Percentiles rank a stretch among this genome's conserved stretches.
These are phyloP conservation scores for Loxodonta africana DNA, from an alignment of 2,113 vertebrate genomes.

Conservation along the genomic window DNA sequence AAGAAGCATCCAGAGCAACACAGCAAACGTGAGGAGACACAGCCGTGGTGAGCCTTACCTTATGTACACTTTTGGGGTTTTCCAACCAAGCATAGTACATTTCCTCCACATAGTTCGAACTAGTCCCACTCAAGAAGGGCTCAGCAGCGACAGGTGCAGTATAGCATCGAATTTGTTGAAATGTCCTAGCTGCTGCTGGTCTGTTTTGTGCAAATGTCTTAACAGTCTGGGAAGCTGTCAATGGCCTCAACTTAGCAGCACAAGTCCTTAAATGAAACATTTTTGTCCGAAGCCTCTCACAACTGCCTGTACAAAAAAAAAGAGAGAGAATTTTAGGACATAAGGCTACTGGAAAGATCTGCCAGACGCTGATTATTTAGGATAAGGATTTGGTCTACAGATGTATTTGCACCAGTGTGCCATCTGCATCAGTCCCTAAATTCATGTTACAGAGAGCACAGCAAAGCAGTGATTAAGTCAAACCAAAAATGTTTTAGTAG, in stretches of 20 bases:
- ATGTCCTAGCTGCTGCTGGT: constrained; percentile 90
- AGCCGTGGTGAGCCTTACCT: constrained; percentile 90
- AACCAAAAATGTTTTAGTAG: background rate
- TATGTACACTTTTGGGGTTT: constrained; percentile 97
- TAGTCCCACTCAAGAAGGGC: constrained; percentile 96
- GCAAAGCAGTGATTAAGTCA: background rate
- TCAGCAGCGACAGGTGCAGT: constrained; percentile 92
- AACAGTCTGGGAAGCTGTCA: constrained; percentile 91
- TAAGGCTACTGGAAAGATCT: background rate
- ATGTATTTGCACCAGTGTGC: background rate
- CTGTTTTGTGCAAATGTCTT: constrained; percentile 88
- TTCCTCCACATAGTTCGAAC: constrained; percentile 97
- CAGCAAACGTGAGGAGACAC: background rate
- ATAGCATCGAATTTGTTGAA: constrained; percentile 89
- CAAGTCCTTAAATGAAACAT: constrained; percentile 98
- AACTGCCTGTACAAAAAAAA: constrained; percentile 77
- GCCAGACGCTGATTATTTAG: background rate
- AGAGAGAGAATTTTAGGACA: background rate
- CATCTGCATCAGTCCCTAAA: background rate
- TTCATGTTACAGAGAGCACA: background rate
- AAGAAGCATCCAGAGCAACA: background rate
- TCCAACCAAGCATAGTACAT: constrained; percentile 98
- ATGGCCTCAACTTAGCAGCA: constrained; percentile 91
- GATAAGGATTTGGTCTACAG: background rate
- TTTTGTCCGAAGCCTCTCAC: constrained; percentile 84